phyloP scores from a whole-genome alignment of 1,140 invertebrate species.

The Forficula auricularia region DNA sequence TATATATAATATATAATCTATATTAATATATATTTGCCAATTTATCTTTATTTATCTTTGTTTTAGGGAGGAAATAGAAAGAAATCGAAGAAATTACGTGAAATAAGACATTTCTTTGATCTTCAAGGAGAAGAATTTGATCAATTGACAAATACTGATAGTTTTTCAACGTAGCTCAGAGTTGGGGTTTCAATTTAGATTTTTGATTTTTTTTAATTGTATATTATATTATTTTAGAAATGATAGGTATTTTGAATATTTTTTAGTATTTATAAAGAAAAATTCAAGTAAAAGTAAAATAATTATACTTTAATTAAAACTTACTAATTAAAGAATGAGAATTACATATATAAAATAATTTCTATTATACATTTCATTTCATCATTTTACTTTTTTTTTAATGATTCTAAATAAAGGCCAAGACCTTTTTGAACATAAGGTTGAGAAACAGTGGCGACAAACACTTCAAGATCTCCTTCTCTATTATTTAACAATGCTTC shows the following conservation, averaged over 20 bases:
- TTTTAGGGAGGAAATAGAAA: constrained; percentile 48
- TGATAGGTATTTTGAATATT: too few species aligned
- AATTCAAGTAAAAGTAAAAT: too few species aligned
- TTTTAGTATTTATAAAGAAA: too few species aligned
- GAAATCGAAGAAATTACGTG: constrained; percentile 55
- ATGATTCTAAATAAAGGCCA: constrained; percentile 44
- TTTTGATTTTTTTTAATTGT: too few species aligned
- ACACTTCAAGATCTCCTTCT: constrained; percentile 39
- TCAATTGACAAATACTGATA: constrained; percentile 12
- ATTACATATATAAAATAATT: too few species aligned
- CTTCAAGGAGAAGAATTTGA: constrained; percentile 47
- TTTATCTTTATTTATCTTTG: constrained; percentile 12
- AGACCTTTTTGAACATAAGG: constrained; percentile 49
- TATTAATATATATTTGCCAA: too few species aligned
- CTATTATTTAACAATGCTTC: constrained; percentile 36
- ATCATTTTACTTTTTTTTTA: constrained; percentile 41
- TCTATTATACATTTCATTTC: too few species aligned
- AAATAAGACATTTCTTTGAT: constrained; percentile 65
- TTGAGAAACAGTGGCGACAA: constrained; percentile 35
- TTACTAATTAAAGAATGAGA: too few species aligned
- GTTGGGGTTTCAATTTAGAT: too few species aligned
- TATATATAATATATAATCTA: background rate
- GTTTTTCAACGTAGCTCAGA: too few species aligned
- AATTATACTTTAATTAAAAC: too few species aligned
- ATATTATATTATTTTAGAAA: too few species aligned